Evolutionary conservation across 92 coral and sea anemone species (phyloP).

Genomic region (Isaurus tuberculatus): DNA sequence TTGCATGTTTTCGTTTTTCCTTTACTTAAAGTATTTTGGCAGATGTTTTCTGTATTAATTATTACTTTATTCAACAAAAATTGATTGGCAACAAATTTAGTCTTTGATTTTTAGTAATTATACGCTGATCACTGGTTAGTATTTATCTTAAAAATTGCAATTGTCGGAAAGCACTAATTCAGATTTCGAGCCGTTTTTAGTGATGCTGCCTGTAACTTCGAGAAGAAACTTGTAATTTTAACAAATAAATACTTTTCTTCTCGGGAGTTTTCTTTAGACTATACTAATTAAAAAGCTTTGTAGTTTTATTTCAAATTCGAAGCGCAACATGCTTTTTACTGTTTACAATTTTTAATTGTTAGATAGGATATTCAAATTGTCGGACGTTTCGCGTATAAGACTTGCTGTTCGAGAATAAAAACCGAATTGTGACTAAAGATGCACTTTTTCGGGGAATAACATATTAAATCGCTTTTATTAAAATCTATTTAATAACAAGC

Average conservation of each 20-base stretch:
- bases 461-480: constrained; percentile 26
- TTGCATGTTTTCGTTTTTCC: too few species aligned
- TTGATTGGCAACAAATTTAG: too few species aligned
- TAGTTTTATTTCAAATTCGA: not conserved
- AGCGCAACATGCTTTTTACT: not conserved
- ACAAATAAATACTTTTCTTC: too few species aligned
- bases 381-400: not conserved
- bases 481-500: constrained; percentile 31
- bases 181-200: too few species aligned
- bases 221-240: not conserved
- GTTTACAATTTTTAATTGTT: constrained; percentile 1
- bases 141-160: too few species aligned
- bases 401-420: not conserved
- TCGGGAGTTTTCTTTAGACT: not conserved
- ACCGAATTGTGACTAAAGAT: too few species aligned
- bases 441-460: constrained; percentile 12
- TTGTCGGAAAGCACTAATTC: too few species aligned
- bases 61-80: too few species aligned
- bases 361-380: constrained; percentile 37
- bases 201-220: not conserved
- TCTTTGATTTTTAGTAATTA: too few species aligned
- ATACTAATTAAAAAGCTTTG: not conserved
- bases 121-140: too few species aligned
- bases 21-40: too few species aligned
- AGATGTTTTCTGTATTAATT: not conserved